Percentiles rank a stretch among this genome's conserved stretches.
Conservation (phyloP, 2,888 invertebrate genomes). For the Oscheius myriophilus region DNA sequence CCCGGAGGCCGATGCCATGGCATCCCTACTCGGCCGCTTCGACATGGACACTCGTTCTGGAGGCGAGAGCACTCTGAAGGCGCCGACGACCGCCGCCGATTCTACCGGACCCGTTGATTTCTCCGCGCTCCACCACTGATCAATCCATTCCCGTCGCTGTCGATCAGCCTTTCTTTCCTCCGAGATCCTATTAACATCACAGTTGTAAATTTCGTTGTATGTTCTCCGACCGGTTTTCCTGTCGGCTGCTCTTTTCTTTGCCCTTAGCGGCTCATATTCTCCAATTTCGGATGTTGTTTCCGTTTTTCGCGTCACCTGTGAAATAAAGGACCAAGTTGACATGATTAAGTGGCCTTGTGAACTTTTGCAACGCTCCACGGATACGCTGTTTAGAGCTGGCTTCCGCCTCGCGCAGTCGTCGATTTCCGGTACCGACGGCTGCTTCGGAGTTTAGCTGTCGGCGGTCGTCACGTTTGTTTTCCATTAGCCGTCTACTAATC, state of each 20-base stretch:
- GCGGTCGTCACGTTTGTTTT: slow-evolving; percentile 12
- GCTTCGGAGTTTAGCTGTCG: slow-evolving; percentile 10
- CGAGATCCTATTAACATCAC: too few species aligned
- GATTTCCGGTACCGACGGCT: slow-evolving; percentile 17
- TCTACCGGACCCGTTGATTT: slow-evolving; percentile 59
- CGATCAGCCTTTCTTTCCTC: background rate
- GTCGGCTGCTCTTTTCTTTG: background rate
- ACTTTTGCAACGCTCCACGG: too few species aligned
- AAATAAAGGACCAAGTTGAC: slow-evolving; percentile 4
- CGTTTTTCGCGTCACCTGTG: slow-evolving; percentile 5
- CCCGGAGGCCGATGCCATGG: slow-evolving; percentile 64
- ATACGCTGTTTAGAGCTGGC: background rate
- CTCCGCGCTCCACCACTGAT: slow-evolving; percentile 30
- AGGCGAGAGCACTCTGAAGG: slow-evolving; percentile 66
- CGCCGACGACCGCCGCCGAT: slow-evolving; percentile 28
- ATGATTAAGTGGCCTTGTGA: too few species aligned
- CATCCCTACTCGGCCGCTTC: slow-evolving; percentile 65
- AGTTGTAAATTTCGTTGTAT: background rate
- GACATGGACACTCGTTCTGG: slow-evolving; percentile 60
- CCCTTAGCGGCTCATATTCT: background rate
- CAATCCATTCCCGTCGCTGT: background rate
- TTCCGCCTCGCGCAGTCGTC: slow-evolving; percentile 26
- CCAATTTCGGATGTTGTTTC: slow-evolving; percentile 3
- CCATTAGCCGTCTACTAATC: slow-evolving; percentile 29
- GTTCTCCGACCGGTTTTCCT: background rate